Percentiles rank a stretch among this genome's conserved stretches.
These are phyloP conservation scores for Xyliphius kryptos DNA, from an alignment of 2,113 vertebrate species.

Conservation along the genomic window DNA sequence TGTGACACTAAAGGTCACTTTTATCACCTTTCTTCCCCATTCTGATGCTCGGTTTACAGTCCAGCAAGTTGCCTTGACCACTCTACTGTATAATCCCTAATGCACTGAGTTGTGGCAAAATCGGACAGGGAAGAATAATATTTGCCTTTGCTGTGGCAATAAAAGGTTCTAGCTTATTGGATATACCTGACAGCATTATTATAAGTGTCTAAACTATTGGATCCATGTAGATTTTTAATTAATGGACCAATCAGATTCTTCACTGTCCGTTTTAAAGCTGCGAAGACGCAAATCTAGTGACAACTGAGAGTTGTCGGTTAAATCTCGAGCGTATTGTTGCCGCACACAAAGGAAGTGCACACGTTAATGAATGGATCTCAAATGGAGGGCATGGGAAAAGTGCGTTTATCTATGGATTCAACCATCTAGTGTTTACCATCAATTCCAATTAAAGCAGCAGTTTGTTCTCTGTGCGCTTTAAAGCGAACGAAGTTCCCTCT, in stretches of 20 bases:
- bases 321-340: neutral
- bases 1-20: too few species aligned
- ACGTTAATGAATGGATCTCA: neutral
- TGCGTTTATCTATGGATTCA: constrained; percentile 1
- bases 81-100: too few species aligned
- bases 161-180: neutral
- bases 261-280: neutral
- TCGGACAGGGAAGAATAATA: too few species aligned
- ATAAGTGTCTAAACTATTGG: neutral
- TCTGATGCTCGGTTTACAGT: too few species aligned
- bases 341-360: neutral
- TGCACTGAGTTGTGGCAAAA: too few species aligned
- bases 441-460: neutral
- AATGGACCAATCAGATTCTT: neutral
- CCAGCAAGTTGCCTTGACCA: too few species aligned
- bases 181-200: neutral
- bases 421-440: neutral
- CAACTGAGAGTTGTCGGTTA: neutral
- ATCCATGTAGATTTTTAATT: neutral
- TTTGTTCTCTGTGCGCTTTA: constrained; percentile 4
- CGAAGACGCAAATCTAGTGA: neutral
- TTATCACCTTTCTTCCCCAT: too few species aligned
- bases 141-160: neutral
- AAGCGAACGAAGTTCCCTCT: neutral
- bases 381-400: neutral